These are phyloP conservation scores for Silurus glanis DNA, from an alignment of 2,113 vertebrate genomes.

Conservation along the genomic window DNA sequence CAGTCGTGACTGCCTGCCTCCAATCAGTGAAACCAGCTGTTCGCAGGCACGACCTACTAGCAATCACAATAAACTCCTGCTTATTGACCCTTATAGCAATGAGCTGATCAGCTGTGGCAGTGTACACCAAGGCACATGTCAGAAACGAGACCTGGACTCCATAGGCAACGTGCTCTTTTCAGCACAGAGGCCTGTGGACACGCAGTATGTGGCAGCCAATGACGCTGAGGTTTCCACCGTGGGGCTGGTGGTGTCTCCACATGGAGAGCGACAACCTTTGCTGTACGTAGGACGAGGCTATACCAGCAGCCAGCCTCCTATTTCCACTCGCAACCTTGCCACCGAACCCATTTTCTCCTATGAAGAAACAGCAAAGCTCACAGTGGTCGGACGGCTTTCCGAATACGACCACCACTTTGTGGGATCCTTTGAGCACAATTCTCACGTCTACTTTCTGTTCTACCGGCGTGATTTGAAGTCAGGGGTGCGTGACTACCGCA, in stretches of 20 bases:
- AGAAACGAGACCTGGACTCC: conserved; percentile 81
- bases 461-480: conserved; percentile 91
- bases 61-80: conserved; percentile 93
- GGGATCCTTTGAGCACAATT: conserved; percentile 80
- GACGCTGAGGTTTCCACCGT: conserved; percentile 93
- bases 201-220: conserved; percentile 94
- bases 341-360: conserved; percentile 93
- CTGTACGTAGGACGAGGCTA: conserved; percentile 93
- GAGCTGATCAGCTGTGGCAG: conserved; percentile 94
- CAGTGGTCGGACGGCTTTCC: conserved; percentile 87
- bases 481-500: conserved; percentile 84
- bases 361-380: conserved; percentile 93
- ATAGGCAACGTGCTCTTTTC: conserved; percentile 79
- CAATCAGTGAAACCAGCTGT: conserved; percentile 82
- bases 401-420: conserved; percentile 98
- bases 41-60: conserved; percentile 83
- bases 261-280: conserved; percentile 76
- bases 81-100: conserved; percentile 79
- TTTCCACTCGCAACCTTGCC: conserved; percentile 89
- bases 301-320: conserved; percentile 93
- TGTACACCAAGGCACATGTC: conserved; percentile 91
- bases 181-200: conserved; percentile 87
- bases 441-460: conserved; percentile 92
- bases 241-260: conserved; percentile 83
- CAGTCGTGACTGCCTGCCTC: conserved; percentile 91